These are phyloP conservation scores for Ochotona princeps DNA, from an alignment of 2,113 vertebrate genomes.

Conservation along the genomic window DNA sequence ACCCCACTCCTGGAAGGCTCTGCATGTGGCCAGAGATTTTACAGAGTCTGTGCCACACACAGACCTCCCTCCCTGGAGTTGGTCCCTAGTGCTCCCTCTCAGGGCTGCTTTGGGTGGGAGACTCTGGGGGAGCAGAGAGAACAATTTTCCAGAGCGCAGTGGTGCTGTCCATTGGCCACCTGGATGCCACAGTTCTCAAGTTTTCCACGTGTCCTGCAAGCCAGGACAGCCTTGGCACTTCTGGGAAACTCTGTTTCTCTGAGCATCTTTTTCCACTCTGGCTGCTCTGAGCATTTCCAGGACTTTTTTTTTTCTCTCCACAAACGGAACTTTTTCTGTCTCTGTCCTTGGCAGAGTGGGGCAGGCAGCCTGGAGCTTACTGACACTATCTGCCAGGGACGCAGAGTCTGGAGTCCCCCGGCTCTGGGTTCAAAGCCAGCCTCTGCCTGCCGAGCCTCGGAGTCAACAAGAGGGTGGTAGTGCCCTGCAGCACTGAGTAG, in stretches of 20 bases:
- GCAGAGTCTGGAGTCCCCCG: not conserved
- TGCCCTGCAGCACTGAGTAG: not conserved
- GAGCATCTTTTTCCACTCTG: conserved; percentile 76
- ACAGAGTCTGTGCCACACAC: not conserved
- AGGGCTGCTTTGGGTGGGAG: not conserved
- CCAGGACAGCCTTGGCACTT: conserved; percentile 30
- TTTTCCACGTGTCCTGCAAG: conserved; percentile 53
- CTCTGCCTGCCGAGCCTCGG: not conserved
- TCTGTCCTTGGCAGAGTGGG: not conserved
- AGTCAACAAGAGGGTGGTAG: no score
- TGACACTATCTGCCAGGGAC: not conserved
- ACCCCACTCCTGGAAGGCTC: not conserved
- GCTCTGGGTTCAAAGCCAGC: conserved; percentile 14
- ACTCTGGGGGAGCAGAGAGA: not conserved
- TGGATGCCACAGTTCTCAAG: conserved; percentile 8
- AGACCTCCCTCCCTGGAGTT: not conserved
- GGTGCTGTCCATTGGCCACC: conserved; percentile 12
- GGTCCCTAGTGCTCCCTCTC: conserved; percentile 40
- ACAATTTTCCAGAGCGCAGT: conserved; percentile 57
- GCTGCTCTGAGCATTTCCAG: conserved; percentile 56
- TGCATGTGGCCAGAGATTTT: not conserved
- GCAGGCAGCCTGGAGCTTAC: not conserved
- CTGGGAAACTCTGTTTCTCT: conserved; percentile 31
- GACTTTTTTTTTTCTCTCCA: conserved; percentile 3
- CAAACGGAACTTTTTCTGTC: conserved; percentile 59